These are phyloP conservation scores for Drosophila pseudotalamancana DNA, from an alignment of 2,888 invertebrate genomes.

Conservation along the genomic window DNA sequence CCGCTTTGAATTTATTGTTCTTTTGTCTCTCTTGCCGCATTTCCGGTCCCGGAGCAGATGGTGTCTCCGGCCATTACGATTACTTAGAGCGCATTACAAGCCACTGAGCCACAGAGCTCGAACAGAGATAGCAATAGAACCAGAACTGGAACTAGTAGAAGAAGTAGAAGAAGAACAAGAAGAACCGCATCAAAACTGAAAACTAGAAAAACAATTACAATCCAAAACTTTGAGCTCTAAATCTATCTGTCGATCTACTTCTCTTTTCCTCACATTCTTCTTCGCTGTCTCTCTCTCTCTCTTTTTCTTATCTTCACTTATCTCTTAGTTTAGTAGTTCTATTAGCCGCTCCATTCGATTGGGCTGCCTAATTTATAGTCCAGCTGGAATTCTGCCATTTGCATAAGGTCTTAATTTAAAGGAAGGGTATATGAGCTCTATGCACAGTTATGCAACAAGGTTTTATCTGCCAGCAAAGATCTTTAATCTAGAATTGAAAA, in stretches of 20 bases:
- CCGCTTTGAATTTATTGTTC: conserved; percentile 55
- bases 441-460: neutral
- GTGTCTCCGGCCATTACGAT: conserved; percentile 55
- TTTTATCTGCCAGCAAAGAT: too few species aligned
- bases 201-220: conserved; percentile 24
- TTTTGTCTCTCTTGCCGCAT: conserved; percentile 61
- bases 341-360: conserved; percentile 13
- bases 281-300: neutral
- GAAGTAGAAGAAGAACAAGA: conserved; percentile 12
- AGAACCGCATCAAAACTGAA: conserved; percentile 1
- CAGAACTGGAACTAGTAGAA: conserved; percentile 2
- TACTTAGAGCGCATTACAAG: conserved; percentile 46
- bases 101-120: conserved; percentile 4
- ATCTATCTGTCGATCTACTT: conserved; percentile 3
- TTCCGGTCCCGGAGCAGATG: conserved; percentile 64
- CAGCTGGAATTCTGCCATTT: conserved; percentile 12
- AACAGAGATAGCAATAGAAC: neutral
- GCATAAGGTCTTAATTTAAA: conserved; percentile 29
- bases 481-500: too few species aligned
- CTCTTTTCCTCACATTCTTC: too few species aligned
- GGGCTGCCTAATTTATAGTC: conserved; percentile 11
- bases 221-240: conserved; percentile 9
- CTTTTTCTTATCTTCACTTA: neutral
- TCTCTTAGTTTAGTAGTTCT: conserved; percentile 6
- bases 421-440: neutral